Percentiles rank a stretch among this genome's conserved stretches.
phyloP scores from a whole-genome alignment of 2,113 vertebrate genomes.

The Thunnus maccoyii region DNA sequence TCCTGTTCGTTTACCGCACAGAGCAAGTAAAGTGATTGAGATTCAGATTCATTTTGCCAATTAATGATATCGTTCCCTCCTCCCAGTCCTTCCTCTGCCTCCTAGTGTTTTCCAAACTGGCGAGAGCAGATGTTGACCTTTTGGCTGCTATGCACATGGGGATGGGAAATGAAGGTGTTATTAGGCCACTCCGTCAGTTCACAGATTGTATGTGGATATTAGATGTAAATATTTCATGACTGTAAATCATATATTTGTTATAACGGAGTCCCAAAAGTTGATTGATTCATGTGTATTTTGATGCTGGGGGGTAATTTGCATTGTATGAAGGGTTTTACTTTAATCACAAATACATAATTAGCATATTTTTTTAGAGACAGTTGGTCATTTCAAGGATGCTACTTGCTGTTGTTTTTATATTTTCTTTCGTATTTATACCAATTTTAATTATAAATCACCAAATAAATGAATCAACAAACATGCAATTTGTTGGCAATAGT shows the following conservation, averaged over 20 bases:
- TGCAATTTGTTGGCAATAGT: not conserved
- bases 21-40: not conserved
- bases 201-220: constrained; percentile 60
- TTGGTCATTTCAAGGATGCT: not conserved
- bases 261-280: not conserved
- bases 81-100: constrained; percentile 7
- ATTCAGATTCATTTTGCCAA: constrained; percentile 15
- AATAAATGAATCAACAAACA: not conserved
- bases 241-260: constrained; percentile 16
- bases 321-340: not conserved
- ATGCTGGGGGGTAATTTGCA: constrained; percentile 6
- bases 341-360: too few species aligned
- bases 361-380: too few species aligned
- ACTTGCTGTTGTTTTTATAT: not conserved
- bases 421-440: not conserved
- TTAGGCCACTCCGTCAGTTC: constrained; percentile 42
- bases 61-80: constrained; percentile 18
- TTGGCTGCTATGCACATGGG: constrained; percentile 45
- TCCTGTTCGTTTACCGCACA: not conserved
- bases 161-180: constrained; percentile 26
- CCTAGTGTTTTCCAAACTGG: constrained; percentile 57
- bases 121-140: constrained; percentile 69
- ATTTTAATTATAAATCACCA: not conserved
- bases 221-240: constrained; percentile 60
- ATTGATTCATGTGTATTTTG: constrained; percentile 15